phyloP scores from a whole-genome alignment of 2,888 invertebrate genomes.

The Volucella zonaria region DNA sequence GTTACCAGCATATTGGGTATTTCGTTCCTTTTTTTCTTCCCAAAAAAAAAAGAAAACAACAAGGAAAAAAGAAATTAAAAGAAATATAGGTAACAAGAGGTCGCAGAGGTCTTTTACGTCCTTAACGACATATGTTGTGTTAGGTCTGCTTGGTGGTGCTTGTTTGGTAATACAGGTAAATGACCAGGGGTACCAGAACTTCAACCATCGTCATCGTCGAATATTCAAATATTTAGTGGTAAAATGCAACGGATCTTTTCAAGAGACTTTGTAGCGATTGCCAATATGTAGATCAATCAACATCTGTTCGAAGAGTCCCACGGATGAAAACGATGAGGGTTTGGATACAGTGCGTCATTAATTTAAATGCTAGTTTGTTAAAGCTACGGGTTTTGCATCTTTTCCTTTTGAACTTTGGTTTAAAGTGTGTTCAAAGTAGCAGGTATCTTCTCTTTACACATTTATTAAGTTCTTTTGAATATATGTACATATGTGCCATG shows the following conservation, averaged over 20 bases:
- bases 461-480: too few species aligned
- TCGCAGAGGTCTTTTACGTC: slow-evolving; percentile 33
- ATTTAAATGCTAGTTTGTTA: too few species aligned
- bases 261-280: background rate
- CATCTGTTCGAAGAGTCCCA: background rate
- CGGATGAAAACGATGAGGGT: background rate
- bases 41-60: too few species aligned
- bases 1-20: slow-evolving; percentile 46
- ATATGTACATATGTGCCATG: too few species aligned
- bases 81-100: slow-evolving; percentile 65
- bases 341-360: background rate
- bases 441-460: too few species aligned
- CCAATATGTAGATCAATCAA: background rate
- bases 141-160: slow-evolving; percentile 46
- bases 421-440: too few species aligned
- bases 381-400: too few species aligned
- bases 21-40: slow-evolving; percentile 26
- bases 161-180: background rate
- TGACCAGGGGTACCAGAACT: background rate
- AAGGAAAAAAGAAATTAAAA: background rate
- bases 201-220: background rate
- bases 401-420: too few species aligned
- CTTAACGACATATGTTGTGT: slow-evolving; percentile 59
- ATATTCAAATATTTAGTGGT: background rate
- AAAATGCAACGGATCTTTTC: background rate